Evolutionary conservation across 1,140 invertebrate genomes (phyloP).

Genomic region (Drosophila erecta): DNA sequence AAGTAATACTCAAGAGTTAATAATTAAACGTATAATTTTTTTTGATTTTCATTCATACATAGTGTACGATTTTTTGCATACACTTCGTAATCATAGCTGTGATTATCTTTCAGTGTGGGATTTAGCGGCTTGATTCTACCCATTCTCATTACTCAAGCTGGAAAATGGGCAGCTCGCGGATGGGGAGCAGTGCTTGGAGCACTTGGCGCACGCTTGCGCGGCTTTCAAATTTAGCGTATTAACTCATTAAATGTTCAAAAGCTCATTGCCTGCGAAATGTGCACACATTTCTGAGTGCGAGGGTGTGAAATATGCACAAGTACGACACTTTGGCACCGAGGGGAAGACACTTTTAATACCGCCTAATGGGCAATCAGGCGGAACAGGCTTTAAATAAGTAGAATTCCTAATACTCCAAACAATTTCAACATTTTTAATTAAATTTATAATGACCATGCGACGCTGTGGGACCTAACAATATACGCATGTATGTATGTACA

Average conservation of each 20-base stretch:
- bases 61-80: too few relatives aligned
- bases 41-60: too few relatives aligned
- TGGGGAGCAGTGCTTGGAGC: conserved; percentile 40
- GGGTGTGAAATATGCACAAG: conserved; percentile 71
- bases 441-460: conserved; percentile 12
- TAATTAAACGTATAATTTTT: too few relatives aligned
- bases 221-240: conserved; percentile 78
- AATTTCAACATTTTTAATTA: conserved; percentile 24
- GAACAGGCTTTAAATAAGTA: conserved; percentile 3
- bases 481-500: too few relatives aligned
- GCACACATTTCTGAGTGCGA: conserved; percentile 59
- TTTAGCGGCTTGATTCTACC: conserved; percentile 19
- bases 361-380: conserved; percentile 28
- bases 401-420: conserved; percentile 4
- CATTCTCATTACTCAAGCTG: conserved; percentile 64
- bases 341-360: conserved; percentile 49
- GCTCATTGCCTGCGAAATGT: conserved; percentile 80
- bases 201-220: conserved; percentile 76
- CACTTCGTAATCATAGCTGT: too few relatives aligned
- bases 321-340: conserved; percentile 27
- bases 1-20: neutral
- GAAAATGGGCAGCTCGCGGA: conserved; percentile 32
- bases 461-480: too few relatives aligned
- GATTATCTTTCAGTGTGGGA: neutral
- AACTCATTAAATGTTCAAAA: conserved; percentile 81